Base-by-base conservation (phyloP, 2,797 vertebrate genomes). In the Onychomys arenicola region DNA sequence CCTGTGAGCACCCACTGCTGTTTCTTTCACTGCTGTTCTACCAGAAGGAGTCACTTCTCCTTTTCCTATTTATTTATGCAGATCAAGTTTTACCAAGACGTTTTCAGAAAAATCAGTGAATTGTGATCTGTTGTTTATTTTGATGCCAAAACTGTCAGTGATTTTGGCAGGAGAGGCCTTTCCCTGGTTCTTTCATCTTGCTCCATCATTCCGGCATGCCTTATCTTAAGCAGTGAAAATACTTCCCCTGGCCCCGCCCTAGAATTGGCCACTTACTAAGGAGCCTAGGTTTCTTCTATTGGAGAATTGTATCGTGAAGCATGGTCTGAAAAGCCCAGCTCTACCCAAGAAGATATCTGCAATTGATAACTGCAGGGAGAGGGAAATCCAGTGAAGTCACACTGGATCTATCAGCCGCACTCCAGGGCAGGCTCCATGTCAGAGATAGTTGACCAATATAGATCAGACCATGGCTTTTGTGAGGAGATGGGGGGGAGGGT, bases 91-190 rank as follows among this genome's bases (percentile, higher is more conserved):
- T 29, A 90, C 63, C 80, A 25, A 23, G 55, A 34, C 37, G 61
- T 92, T 93, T 63, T n/a, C 49, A 14, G 65, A 32, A 59, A 73
- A 63, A 89, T 82, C 21, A 65, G 3, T 86, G 73, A 21, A n/a
- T 89, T 85, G 25, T 96, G 46, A 75, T 57, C 52, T 88, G 2
- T 82, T 81, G 40, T 21, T 93, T 88, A 88, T 43, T 89, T 94
- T 63, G 57, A 67, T 93, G 23, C 67, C 80, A 94, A 89, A 96
- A 83, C 77, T 90, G 29, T 80, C 37, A 85, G 34, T 76, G 34
- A 89, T 91, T 89, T 93, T 16, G 29, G 57, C 29, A 29, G 23
- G n/a, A 27, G 65, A 52, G 76, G 59, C 9, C 29, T 57, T 91
- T 91, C 71, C 63, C 69, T 61, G 37, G 61, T 49, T 59, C 61